Evolutionary conservation across 1,140 invertebrate genomes (phyloP).

Genomic region (Nasonia longicornis): DNA sequence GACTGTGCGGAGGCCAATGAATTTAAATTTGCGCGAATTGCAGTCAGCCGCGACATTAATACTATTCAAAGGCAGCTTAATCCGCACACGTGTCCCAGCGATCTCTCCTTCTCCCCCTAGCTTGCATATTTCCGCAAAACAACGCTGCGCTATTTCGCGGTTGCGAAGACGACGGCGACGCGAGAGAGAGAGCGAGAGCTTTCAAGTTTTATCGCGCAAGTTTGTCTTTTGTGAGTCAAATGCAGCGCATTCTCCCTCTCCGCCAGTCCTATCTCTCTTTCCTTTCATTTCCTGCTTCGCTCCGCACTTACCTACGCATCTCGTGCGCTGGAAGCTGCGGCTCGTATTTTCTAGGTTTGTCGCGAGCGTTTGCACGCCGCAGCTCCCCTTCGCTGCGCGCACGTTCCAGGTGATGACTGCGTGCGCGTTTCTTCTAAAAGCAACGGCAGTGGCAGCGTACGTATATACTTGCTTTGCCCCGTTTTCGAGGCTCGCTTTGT

Average conservation of each 20-base stretch:
- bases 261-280: conserved; percentile 25
- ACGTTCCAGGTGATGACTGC: neutral
- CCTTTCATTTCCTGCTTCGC: conserved; percentile 8
- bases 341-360: conserved; percentile 17
- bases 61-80: conserved; percentile 40
- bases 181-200: conserved; percentile 45
- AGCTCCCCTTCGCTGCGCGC: neutral
- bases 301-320: neutral
- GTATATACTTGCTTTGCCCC: neutral
- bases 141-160: conserved; percentile 21
- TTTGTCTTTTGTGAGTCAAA: conserved; percentile 54
- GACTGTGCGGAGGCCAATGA: conserved; percentile 10
- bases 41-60: conserved; percentile 34
- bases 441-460: neutral
- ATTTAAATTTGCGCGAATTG: conserved; percentile 40
- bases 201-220: conserved; percentile 55
- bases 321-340: neutral
- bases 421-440: neutral
- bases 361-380: neutral
- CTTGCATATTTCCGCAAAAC: conserved; percentile 16
- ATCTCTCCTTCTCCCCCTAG: neutral
- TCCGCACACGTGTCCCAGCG: conserved; percentile 13
- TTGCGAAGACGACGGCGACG: conserved; percentile 38
- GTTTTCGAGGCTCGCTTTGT: neutral
- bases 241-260: conserved; percentile 38